These are phyloP conservation scores for Drosophila kanapiae DNA, from an alignment of 1,140 invertebrate genomes.

Conservation along the genomic window DNA sequence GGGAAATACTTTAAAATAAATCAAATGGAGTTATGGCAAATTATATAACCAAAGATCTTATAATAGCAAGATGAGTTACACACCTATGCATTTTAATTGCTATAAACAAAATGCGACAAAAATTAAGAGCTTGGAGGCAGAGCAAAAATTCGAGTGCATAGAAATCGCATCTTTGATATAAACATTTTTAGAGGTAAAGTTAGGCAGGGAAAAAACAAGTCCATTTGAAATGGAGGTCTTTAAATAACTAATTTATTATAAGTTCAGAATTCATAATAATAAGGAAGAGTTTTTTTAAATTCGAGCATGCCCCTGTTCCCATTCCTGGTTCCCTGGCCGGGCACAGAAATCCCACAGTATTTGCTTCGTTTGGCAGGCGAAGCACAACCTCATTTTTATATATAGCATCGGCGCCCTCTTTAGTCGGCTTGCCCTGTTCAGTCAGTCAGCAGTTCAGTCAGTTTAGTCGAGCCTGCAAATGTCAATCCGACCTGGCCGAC, in stretches of 20 bases:
- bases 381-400: conserved; percentile 71
- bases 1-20: background rate
- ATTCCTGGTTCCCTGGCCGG: conserved; percentile 7
- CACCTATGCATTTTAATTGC: too few species aligned
- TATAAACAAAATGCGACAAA: too few species aligned
- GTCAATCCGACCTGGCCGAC: conserved; percentile 61
- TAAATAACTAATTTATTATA: background rate
- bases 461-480: conserved; percentile 61
- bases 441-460: conserved; percentile 16
- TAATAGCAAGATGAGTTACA: too few species aligned
- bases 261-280: background rate
- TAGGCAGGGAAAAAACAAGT: background rate
- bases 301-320: background rate
- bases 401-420: conserved; percentile 62
- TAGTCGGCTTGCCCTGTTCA: conserved; percentile 22
- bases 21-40: background rate
- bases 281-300: too few species aligned
- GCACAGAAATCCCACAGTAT: conserved; percentile 34
- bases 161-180: too few species aligned
- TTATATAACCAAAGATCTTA: too few species aligned
- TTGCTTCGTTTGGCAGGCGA: conserved; percentile 49
- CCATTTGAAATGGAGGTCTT: too few species aligned
- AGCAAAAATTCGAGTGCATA: too few species aligned
- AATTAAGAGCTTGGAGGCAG: too few species aligned
- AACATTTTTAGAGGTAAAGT: background rate